Base-by-base conservation (phyloP, 1,140 invertebrate genomes). In the Lucilia cuprina region DNA sequence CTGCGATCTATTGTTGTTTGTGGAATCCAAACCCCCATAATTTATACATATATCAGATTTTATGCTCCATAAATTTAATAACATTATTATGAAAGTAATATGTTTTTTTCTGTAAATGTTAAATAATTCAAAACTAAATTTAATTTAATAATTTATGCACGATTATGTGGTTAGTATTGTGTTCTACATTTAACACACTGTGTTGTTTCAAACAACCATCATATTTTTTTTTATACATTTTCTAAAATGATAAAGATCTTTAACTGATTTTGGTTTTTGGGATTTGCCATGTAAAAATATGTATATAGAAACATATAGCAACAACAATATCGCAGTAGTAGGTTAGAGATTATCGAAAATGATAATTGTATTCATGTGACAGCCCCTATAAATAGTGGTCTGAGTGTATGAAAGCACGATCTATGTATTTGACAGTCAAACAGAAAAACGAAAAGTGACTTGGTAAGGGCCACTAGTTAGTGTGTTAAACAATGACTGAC, bases 321-420 rank as follows among this genome's bases (percentile, higher is more conserved):
- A 41, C 41, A 41, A 41, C 7, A 41, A 10, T 5, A 41, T 2
- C 2, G 5, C 41, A 41, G 41, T 41, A 5, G 41, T 41, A 41
- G 2, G 41, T 2, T 41, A 8, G 41, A 41, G 41, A 41, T 78
- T n/a, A 78, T 41, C 35, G 34, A 14, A 17, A 25, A 41, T 41
- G 34, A 78, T 78, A 78, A 78, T 41, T 78, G 75, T 78, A n/a
- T 17, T 41, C 75, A 78, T 78, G 75, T 78, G 75, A 78, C 75
- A 78, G 35, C 75, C 75, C 75, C 34, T 78, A 78, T 78, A 41
- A 14, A 60, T 7, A 60, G n/a, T n/a, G 2, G 41, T 41, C 41
- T 41, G 41, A 41, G 41, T 41, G 41, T 0, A 12, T n/a, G 2
- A 14, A 14, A 1, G 55, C 55, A n/a, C 14, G 14, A 60, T 60